Conservation (phyloP, 2,797 vertebrate species). For the Gorsachius magnificus region DNA sequence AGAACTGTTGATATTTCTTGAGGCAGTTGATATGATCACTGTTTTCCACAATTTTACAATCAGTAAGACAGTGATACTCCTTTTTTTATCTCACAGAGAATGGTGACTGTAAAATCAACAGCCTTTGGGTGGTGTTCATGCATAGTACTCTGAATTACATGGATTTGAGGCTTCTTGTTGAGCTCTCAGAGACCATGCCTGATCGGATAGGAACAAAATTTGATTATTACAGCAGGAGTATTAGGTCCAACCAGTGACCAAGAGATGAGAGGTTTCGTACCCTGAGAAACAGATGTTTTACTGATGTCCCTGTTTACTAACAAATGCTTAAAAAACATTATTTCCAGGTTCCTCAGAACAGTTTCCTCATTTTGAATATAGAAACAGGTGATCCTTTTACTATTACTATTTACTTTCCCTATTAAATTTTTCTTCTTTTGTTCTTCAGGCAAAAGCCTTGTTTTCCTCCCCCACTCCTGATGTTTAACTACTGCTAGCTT, state of each 20-base stretch:
- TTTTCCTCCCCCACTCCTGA: background rate
- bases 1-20: background rate
- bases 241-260: background rate
- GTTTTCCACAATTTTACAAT: background rate
- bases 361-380: background rate
- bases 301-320: background rate
- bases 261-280: background rate
- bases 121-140: background rate
- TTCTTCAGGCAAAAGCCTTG: constrained; percentile 47
- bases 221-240: background rate
- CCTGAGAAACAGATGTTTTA: background rate
- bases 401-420: background rate
- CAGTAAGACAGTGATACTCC: background rate
- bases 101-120: background rate
- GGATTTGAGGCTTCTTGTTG: background rate
- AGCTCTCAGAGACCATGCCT: background rate
- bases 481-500: constrained; percentile 67
- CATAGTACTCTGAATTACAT: background rate
- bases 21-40: background rate
- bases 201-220: background rate
- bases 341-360: background rate
- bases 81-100: background rate
- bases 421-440: constrained; percentile 35
- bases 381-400: background rate
- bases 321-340: background rate